These are phyloP conservation scores for Gymnocheta viridis DNA, from an alignment of 2,888 invertebrate genomes.

Conservation along the genomic window DNA sequence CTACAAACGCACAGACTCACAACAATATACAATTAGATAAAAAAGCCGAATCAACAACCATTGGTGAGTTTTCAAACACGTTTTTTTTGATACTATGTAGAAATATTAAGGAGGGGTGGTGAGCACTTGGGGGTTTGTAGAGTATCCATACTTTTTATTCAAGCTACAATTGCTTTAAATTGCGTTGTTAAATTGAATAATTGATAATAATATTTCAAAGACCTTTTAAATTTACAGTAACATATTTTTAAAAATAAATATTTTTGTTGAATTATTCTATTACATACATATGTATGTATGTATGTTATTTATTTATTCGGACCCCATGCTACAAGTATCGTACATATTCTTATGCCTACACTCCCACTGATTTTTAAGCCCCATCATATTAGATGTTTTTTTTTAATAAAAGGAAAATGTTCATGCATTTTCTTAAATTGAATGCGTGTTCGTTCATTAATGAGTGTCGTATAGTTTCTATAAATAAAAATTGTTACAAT, in stretches of 20 bases:
- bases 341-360: background rate
- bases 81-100: background rate
- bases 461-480: slow-evolving; percentile 20
- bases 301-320: background rate
- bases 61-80: slow-evolving; percentile 73
- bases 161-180: slow-evolving; percentile 39
- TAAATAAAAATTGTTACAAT: slow-evolving; percentile 9
- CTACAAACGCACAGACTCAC: slow-evolving; percentile 66
- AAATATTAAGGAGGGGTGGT: background rate
- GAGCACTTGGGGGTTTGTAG: background rate
- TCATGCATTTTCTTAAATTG: slow-evolving; percentile 30
- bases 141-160: background rate
- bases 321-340: background rate
- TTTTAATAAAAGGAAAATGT: background rate
- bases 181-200: slow-evolving; percentile 45
- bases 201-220: background rate
- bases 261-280: background rate
- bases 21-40: slow-evolving; percentile 70
- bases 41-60: slow-evolving; percentile 74
- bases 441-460: slow-evolving; percentile 24
- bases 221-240: background rate
- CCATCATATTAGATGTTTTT: background rate
- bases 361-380: background rate
- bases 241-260: background rate
- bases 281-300: background rate